These are phyloP conservation scores for Ochropacha duplaris DNA, from an alignment of 2,888 invertebrate genomes.

Conservation along the genomic window DNA sequence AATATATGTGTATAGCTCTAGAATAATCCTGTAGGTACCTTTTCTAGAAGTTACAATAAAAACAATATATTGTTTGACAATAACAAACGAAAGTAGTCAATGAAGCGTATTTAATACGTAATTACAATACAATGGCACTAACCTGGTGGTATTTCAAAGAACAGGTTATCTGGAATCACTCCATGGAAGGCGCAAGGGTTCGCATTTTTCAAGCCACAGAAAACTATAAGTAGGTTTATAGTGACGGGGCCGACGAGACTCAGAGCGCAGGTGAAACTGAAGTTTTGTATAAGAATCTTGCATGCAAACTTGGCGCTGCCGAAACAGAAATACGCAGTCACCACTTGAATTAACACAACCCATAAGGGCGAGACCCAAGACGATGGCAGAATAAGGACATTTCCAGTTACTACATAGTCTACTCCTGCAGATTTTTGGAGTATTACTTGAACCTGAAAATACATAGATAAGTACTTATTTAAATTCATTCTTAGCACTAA, in stretches of 20 bases:
- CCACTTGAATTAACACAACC: conserved; percentile 86
- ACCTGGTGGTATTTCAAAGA: conserved; percentile 91
- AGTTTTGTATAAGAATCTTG: conserved; percentile 93
- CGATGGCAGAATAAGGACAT: conserved; percentile 48
- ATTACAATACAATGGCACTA: too few species aligned
- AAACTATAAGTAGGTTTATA: conserved; percentile 85
- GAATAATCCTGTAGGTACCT: too few species aligned
- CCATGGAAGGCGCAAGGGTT: conserved; percentile 86
- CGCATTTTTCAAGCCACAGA: conserved; percentile 85
- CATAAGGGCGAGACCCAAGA: conserved; percentile 76
- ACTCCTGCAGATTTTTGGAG: conserved; percentile 60
- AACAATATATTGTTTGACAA: too few species aligned
- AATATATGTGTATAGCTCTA: too few species aligned
- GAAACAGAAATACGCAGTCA: conserved; percentile 86
- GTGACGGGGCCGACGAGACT: conserved; percentile 89
- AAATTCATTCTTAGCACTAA: too few species aligned
- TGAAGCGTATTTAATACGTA: too few species aligned
- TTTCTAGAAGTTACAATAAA: too few species aligned
- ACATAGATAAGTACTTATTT: not conserved
- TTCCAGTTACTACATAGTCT: conserved; percentile 60
- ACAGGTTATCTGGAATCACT: conserved; percentile 91
- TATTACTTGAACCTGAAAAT: conserved; percentile 73
- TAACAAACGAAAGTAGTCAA: too few species aligned
- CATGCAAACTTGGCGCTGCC: conserved; percentile 91
- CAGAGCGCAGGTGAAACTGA: conserved; percentile 93